Base-by-base conservation (phyloP, 2,888 invertebrate species). In the Linnaemya vulpina region DNA sequence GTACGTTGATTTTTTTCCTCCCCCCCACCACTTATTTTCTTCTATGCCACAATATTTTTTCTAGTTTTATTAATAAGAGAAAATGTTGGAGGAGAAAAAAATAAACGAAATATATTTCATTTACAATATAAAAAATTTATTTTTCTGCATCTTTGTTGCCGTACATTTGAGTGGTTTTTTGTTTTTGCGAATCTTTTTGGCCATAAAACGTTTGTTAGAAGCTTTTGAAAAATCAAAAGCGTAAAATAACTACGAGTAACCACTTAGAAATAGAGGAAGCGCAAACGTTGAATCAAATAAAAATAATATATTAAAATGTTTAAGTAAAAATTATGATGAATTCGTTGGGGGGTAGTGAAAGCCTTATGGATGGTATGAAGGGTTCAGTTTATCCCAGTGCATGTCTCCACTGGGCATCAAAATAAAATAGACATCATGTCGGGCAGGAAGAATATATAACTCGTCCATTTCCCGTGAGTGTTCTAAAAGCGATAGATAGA, bases 221-320 rank as follows among this genome's bases (percentile, higher is more conserved):
- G 71, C 70, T 83, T 83, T 83, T 77, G 7, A 77, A 77, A 83
- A 83, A 71, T 83, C 82, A 83, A 58, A 80, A 77, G 82, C 82
- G 65, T 83, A 83, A 83, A 83, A 77, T 77, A 75, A 76, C 75
- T 62, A 78, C 62, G 70, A 82, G 75, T 82, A 82, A 75, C 75
- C 81, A 82, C 75, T 82, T 63, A 40, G 75, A 81, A 81, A 63
- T 43, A 62, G 62, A 68, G 74, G 75, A 81, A 81, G 68, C 68
- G 60, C 58, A 80, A 80, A 65, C 11, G 49, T 35, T 46, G 40
- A 22, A 70, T 62, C 1, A 51, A 70, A 49, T 25, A 20, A 1
- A 46, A 55, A 49, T 9, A 2, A 11, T 43, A 11, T 9, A 2
- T n/a, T 43, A 11, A 1, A 55, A 30, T 25, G 55, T 63, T 75